A percentile compares a stretch with the other conserved stretches of the same genome.
phyloP scores from a whole-genome alignment of 2,797 vertebrate species.

The Huso huso region DNA sequence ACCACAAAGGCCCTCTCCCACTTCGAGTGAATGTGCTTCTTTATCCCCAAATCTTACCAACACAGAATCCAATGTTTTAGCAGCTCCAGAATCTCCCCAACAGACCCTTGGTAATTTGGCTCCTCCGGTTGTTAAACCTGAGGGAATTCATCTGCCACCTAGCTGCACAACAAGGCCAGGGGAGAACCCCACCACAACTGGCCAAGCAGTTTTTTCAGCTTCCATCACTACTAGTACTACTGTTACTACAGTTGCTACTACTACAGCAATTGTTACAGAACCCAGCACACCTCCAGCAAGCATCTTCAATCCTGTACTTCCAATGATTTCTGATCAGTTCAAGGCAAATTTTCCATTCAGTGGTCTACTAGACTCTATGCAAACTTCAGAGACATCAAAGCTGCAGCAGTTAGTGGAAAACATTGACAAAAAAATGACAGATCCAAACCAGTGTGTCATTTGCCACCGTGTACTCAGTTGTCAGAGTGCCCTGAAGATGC shows the following conservation, averaged over 20 bases:
- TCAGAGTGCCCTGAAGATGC: conserved; percentile 99
- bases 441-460: conserved; percentile 97
- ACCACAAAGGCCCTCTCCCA: conserved; percentile 88
- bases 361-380: conserved; percentile 97
- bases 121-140: conserved; percentile 68
- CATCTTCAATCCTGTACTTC: conserved; percentile 75
- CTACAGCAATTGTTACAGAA: conserved; percentile 49
- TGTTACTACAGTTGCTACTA: conserved; percentile 47
- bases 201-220: conserved; percentile 59
- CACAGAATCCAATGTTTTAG: conserved; percentile 60
- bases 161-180: conserved; percentile 56
- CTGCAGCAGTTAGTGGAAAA: conserved; percentile 97
- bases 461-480: conserved; percentile 97
- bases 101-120: conserved; percentile 46
- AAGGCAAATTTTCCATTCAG: conserved; percentile 97
- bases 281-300: conserved; percentile 56
- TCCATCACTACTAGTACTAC: conserved; percentile 35
- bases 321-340: conserved; percentile 83
- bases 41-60: conserved; percentile 80
- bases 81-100: conserved; percentile 73
- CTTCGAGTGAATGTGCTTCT: conserved; percentile 90
- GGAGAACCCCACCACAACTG: conserved; percentile 59
- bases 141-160: conserved; percentile 72
- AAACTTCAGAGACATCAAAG: conserved; percentile 98
- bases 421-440: conserved; percentile 98